These are phyloP conservation scores for Orthosia incerta DNA, from an alignment of 2,888 invertebrate species.

Conservation along the genomic window DNA sequence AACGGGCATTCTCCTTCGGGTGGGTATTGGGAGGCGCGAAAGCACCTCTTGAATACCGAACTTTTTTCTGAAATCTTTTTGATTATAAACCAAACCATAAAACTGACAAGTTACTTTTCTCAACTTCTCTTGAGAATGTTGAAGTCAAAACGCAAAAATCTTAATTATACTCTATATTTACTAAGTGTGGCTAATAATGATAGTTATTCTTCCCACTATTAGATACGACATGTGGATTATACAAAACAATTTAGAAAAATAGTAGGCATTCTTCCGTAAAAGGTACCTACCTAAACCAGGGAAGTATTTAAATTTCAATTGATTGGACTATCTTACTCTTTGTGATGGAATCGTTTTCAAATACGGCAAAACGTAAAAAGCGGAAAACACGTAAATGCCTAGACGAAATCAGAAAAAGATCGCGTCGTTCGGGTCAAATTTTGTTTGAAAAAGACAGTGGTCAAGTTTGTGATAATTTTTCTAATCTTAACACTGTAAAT, in stretches of 20 bases:
- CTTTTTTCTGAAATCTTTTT: constrained; percentile 36
- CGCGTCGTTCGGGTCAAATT: constrained; percentile 61
- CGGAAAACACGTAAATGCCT: constrained; percentile 82
- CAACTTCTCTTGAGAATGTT: constrained; percentile 16
- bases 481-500: constrained; percentile 53
- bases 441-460: constrained; percentile 42
- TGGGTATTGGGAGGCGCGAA: not conserved
- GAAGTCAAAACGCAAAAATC: constrained; percentile 8
- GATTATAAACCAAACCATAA: not conserved
- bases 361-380: constrained; percentile 78
- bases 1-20: too few relatives aligned
- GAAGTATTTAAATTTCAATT: constrained; percentile 6
- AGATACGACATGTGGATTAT: not conserved
- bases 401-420: constrained; percentile 82
- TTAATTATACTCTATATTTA: not conserved
- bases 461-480: constrained; percentile 46
- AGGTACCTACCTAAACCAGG: not conserved
- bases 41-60: constrained; percentile 13
- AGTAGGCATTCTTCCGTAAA: not conserved
- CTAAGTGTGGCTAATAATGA: constrained; percentile 1
- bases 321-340: not conserved
- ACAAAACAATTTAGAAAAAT: not conserved
- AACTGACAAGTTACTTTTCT: constrained; percentile 30
- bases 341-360: constrained; percentile 71
- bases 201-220: constrained; percentile 14